Base-by-base conservation (phyloP, 2,797 vertebrate species). In the Silurus lanzhouensis region DNA sequence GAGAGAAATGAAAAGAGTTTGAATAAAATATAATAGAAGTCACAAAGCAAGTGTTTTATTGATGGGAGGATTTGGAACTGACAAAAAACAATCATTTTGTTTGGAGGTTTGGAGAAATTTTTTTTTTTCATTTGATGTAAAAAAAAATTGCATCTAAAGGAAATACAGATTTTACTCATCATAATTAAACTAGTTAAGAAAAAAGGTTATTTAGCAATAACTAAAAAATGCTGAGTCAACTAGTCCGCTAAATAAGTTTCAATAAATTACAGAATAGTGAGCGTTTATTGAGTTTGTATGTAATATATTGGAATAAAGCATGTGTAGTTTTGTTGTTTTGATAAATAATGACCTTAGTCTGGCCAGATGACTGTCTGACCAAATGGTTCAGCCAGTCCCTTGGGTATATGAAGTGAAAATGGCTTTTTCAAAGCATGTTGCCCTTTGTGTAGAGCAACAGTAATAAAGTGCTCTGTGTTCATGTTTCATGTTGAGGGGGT, bases 401-500 rank as follows among this genome's bases (percentile, higher is more conserved):
- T 74, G 85, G 81, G 82, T 31, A 83, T 87, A 87, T 44, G 68
- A 82, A 57, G 82, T 82, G 66, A 85, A 88, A 88, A 87, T 81
- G 83, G 72, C 58, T 67, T 83, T 81, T 77, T 66, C 60, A 87
- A 70, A 74, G 74, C 78, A 68, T 72, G 57, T 46, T 74, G 38
- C 44, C 77, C 38, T 60, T 70, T 72, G 68, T 76, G 52, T n/a
- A 38, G 58, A 78, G 25, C 52, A 77, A 76, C 55, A 5, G 66
- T 81, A 66, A 46, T 55, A 85, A 78, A 86, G 60, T 86, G 88
- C 67, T 80, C 79, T 67, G 38, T 90, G 60, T 83, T 85, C 81
- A 74, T 31, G 13, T 19, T 83, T 85, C 77, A 74, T 31, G 13
- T 19, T 66, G 9, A 81, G 58, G 46, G 12, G 46, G 12, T 17